Evolutionary conservation across 2,797 vertebrate genomes (phyloP), one percentile per base, ranked within the genome.

Genomic region (Catamblyrhynchus diadema): DNA sequence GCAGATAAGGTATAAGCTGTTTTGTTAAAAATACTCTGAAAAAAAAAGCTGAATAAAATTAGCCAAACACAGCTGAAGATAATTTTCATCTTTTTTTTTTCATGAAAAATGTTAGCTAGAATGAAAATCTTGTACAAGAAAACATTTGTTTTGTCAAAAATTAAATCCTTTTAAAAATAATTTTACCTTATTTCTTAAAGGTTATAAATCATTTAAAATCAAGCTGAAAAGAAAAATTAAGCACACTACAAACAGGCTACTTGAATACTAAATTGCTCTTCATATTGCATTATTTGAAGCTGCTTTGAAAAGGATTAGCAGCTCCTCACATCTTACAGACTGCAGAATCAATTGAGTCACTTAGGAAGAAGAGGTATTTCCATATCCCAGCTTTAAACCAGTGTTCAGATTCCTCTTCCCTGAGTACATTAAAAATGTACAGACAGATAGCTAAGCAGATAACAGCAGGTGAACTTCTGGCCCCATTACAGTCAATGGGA

Each of bases 381-480:
- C 90, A 95, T 94, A 94, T 12, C 64, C 81, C 61, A 60, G 78
- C 78, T 91, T 91, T 94, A 95, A 88, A 86, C 77, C 35, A 69
- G n/a, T 20, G 37, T 90, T 95, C 88, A 82, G 41, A 88, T 92
- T 95, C 80, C 83, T 64, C 93, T 92, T 93, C 80, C 66, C 78
- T 85, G 71, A 95, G 90, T 93, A 44, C 92, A 93, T 97, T 95
- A 94, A 95, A 96, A 95, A 95, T 87, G 86, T 90, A 81, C 94
- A 96, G 93, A 94, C 67, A 92, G 90, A 94, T 85, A 96, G 88
- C 78, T 82, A 93, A 96, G 92, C 78, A 95, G 93, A 88, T 95
- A 96, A 92, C 92, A 96, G 88, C 92, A 90, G 93, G 88, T 95
- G 95, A 96, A 95, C 88, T 95, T 67, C 78, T 97, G 94, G 83